Evolutionary conservation across 2,113 vertebrate species (phyloP).

Genomic region (Rhinopomastus cyanomelas): DNA sequence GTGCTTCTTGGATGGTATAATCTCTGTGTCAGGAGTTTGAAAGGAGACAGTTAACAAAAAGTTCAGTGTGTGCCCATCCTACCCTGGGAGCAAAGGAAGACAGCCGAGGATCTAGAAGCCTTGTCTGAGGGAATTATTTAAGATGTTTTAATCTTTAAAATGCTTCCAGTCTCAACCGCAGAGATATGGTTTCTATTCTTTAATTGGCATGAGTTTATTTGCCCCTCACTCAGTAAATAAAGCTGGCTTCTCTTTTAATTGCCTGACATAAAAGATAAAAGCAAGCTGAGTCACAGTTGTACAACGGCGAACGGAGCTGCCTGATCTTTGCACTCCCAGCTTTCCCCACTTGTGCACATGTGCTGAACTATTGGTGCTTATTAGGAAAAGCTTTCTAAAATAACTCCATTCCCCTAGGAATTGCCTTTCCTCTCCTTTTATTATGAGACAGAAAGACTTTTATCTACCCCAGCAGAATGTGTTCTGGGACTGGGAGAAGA

Average conservation of each 20-base stretch:
- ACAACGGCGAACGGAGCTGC: conserved; percentile 28
- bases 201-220: conserved; percentile 63
- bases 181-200: conserved; percentile 61
- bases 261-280: conserved; percentile 68
- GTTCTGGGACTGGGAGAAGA: not conserved
- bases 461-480: not conserved
- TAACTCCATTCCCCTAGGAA: conserved; percentile 23
- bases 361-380: conserved; percentile 46
- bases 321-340: conserved; percentile 22
- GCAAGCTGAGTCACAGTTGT: not conserved
- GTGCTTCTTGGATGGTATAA: not conserved
- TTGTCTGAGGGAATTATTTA: conserved; percentile 43
- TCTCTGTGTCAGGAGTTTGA: not conserved
- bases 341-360: conserved; percentile 1
- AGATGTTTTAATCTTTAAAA: conserved; percentile 53
- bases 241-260: conserved; percentile 62
- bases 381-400: conserved; percentile 35
- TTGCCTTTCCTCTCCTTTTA: conserved; percentile 19
- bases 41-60: not conserved
- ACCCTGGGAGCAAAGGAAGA: conserved; percentile 13
- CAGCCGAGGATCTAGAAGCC: not conserved
- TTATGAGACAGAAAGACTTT: conserved; percentile 14
- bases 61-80: not conserved
- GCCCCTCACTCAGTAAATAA: conserved; percentile 55
- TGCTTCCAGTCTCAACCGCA: conserved; percentile 57